Base-by-base conservation (phyloP, 2,888 invertebrate species). In the Seira musarum region DNA sequence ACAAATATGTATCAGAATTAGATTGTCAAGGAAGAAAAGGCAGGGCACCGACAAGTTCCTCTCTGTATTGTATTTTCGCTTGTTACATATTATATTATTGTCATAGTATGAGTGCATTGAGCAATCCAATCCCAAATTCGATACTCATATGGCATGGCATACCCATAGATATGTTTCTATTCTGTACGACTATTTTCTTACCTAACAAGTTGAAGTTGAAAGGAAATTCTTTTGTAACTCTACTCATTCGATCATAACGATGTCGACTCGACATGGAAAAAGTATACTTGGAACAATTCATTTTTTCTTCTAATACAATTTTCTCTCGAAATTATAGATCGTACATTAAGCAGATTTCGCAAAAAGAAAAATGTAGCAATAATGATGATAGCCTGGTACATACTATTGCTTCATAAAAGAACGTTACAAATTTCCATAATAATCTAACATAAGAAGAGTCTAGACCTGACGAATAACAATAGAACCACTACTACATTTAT, bases 271-370 rank as follows among this genome's bases (percentile, higher is more conserved):
- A 8, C 13, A 40, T 6, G 40, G 40, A 40, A n/a, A 40, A 6
- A 6, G 6, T 40, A 8, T 40, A 40, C 13, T 8, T 40, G 13
- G 13, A 6, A 40, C 40, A 40, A 40, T 40, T 40, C 40, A 40
- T 40, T 6, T 8, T 40, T 40, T n/a, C n/a, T n/a, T 40, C 40
- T 40, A 40, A 40, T 40, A 40, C 40, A 40, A 6, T 40, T 40
- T 40, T n/a, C 40, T 40, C 13, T 40, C 13, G 40, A 40, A 40
- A 40, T 22, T 60, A 17, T 30, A 68, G 24, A 5, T 8, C 30
- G 53, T 40, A 74, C 74, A 74, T 76, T 76, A 76, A 76, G 17
- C 76, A 76, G 76, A 76, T 76, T 76, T 76, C 46, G 24, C 63
- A 64, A 24, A 15, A 57, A 40, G 5, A n/a, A n/a, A n/a, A 57